Base-by-base conservation (phyloP, 2,888 invertebrate genomes). In the Aricia artaxerxes region DNA sequence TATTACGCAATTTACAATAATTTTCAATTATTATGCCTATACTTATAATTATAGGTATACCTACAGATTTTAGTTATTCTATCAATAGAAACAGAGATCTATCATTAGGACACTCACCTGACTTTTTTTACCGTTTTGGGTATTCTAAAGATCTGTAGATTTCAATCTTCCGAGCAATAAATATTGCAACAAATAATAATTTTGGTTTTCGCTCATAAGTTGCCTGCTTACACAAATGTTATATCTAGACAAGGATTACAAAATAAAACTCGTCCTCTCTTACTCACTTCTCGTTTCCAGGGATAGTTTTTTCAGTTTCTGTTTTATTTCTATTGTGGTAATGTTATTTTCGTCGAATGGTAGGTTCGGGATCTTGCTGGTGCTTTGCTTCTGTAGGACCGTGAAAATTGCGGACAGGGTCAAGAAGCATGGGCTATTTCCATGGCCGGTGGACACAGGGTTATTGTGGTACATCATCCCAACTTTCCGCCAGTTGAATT, bases 351-450 rank as follows among this genome's bases (percentile, higher is more conserved):
- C 96, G 87, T 97, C 96, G 89, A 97, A 96, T 80, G 95, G 95
- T 82, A 95, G 90, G 83, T 95, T 93, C 4, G 91, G 95, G 86
- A 94, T 94, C 77, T 92, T 91, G 57, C 95, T 95, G 44, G 96
- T 91, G 0, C 91, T 92, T 84, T 88, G 88, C 82, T 93, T 90
- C 83, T 90, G 89, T 35, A 95, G 86, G 0, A 92, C 93, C 0
- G 91, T 89, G 85, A 95, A 97, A 61, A 97, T 95, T 0, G 97
- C 96, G 80, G 96, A 96, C 84, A 97, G 91, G 4, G 96, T 96
- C 86, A 98, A 96, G 88, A 96, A 97, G 86, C 98, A 98, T 79
- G 96, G 96, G 77, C 97, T 97, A 89, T 97, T 96, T 7, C 97
- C 97, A 81, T 95, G 92, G 5, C 95, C 95, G 35, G 94, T 94